phyloP scores from a whole-genome alignment of 2,888 invertebrate species.

The Pristionchus entomophagus region DNA sequence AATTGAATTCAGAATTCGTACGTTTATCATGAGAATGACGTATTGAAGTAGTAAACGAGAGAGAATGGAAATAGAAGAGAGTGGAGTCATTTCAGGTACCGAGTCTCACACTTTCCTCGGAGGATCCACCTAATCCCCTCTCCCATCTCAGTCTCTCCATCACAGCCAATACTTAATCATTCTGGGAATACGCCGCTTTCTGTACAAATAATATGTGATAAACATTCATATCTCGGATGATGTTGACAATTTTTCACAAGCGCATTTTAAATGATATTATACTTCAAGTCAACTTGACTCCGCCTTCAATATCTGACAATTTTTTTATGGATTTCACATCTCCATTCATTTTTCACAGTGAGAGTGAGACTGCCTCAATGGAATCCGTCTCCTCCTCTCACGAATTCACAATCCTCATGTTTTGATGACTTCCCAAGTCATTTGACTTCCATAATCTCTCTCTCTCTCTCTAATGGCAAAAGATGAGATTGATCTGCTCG shows the following conservation, averaged over 20 bases:
- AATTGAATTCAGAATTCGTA: background rate
- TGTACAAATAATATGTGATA: conserved; percentile 5
- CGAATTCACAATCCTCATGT: no score
- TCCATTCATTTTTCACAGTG: no score
- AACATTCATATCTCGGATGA: background rate
- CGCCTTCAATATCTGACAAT: background rate
- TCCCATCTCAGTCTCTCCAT: background rate
- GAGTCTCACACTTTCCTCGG: conserved; percentile 80
- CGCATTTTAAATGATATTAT: background rate
- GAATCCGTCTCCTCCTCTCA: no score
- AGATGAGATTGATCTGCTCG: no score
- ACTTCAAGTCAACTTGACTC: background rate
- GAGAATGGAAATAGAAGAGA: background rate
- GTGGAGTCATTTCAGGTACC: conserved; percentile 70
- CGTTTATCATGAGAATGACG: background rate
- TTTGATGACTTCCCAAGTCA: no score
- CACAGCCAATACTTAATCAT: background rate
- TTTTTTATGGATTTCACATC: no score
- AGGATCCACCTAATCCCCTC: conserved; percentile 36
- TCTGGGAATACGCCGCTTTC: background rate
- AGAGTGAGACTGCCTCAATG: no score
- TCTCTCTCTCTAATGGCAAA: no score
- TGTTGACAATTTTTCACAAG: background rate
- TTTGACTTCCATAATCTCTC: background rate
- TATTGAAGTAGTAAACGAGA: background rate